Evolutionary conservation across 23 tunicate genomes (phyloP).

Genomic region (Clavelina lepadiformis): DNA sequence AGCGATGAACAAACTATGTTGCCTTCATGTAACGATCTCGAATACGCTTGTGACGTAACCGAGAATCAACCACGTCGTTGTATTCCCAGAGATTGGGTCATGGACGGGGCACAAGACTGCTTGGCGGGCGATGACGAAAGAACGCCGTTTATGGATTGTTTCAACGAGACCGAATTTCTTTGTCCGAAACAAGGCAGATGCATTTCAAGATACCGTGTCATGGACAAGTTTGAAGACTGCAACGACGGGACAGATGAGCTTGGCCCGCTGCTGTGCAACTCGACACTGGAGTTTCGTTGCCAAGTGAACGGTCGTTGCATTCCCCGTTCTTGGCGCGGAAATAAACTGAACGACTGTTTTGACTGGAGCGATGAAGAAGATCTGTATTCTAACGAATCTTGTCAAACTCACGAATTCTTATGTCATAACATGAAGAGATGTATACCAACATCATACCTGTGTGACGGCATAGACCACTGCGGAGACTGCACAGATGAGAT

Average conservation of each 20-base stretch:
- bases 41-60: neutral
- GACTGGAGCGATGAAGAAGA: slow-evolving; percentile 29
- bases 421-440: slow-evolving; percentile 30
- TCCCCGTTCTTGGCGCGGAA: slow-evolving; percentile 25
- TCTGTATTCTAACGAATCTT: neutral
- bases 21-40: neutral
- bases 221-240: slow-evolving; percentile 28
- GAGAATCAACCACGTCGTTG: slow-evolving; percentile 24
- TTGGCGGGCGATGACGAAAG: slow-evolving; percentile 30
- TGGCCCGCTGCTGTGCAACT: neutral
- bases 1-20: slow-evolving; percentile 9
- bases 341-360: slow-evolving; percentile 10
- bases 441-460: slow-evolving; percentile 26
- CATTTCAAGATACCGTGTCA: slow-evolving; percentile 29
- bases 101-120: slow-evolving; percentile 13
- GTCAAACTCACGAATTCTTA: slow-evolving; percentile 1
- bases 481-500: slow-evolving; percentile 29
- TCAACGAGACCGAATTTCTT: slow-evolving; percentile 25
- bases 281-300: slow-evolving; percentile 24
- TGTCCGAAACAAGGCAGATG: slow-evolving; percentile 22
- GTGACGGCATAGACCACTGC: no score
- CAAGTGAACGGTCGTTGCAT: slow-evolving; percentile 27
- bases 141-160: neutral
- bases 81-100: neutral
- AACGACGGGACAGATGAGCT: slow-evolving; percentile 21